Evolutionary conservation across 1,140 invertebrate genomes (phyloP).

Genomic region (Wasmannia auropunctata): DNA sequence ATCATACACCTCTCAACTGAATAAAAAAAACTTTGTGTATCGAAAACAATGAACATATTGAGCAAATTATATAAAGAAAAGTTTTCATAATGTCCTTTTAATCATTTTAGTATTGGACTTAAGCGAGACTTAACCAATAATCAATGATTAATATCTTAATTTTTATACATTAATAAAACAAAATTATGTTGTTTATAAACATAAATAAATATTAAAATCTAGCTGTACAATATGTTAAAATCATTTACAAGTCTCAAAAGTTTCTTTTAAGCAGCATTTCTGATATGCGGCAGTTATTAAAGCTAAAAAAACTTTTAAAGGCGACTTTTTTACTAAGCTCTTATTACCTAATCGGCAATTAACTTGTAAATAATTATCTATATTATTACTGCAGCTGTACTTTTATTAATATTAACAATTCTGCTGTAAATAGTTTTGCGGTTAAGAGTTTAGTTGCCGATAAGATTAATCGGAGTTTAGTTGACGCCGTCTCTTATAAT

Average conservation of each 20-base stretch:
- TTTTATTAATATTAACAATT: background rate
- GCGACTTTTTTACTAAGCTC: background rate
- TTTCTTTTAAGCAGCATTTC: background rate
- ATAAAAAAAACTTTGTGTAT: background rate
- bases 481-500: too few relatives aligned
- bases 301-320: background rate
- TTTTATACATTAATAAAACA: background rate
- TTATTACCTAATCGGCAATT: background rate
- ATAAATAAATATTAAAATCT: background rate
- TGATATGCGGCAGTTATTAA: background rate
- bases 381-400: too few relatives aligned
- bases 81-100: background rate
- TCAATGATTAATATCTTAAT: background rate
- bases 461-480: background rate
- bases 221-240: background rate
- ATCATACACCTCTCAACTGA: background rate
- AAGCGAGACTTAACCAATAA: background rate
- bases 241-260: background rate
- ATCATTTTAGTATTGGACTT: background rate
- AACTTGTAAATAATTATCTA: background rate
- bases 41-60: background rate
- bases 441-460: background rate
- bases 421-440: background rate
- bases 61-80: background rate
- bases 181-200: background rate